Percentiles rank a stretch among this genome's conserved stretches.
Conservation (phyloP, 2,797 vertebrate genomes). For the Thaleichthys pacificus region DNA sequence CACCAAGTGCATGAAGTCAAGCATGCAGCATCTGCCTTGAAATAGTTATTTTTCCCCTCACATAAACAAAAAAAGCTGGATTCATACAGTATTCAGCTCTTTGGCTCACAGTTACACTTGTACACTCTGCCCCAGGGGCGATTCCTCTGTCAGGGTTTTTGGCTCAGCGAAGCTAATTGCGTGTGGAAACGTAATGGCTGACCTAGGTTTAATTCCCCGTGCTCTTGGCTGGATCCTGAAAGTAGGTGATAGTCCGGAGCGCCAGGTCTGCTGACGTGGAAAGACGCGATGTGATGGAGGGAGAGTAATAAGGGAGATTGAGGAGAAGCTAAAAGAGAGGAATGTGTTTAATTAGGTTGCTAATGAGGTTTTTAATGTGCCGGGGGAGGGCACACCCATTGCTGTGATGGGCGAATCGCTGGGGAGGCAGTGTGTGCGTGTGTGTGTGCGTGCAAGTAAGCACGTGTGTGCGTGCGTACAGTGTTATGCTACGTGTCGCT, state of each 20-base stretch:
- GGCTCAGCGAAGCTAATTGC: constrained; percentile 72
- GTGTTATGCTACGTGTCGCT: constrained; percentile 58
- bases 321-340: constrained; percentile 81
- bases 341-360: constrained; percentile 83
- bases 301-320: constrained; percentile 79
- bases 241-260: constrained; percentile 67
- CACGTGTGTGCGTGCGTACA: constrained; percentile 18
- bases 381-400: constrained; percentile 61
- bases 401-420: constrained; percentile 45
- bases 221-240: constrained; percentile 67
- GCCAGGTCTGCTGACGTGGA: constrained; percentile 67
- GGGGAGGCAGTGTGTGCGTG: constrained; percentile 17
- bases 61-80: constrained; percentile 41
- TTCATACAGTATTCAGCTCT: constrained; percentile 33
- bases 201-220: constrained; percentile 73
- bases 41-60: constrained; percentile 20
- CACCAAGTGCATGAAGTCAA: constrained; percentile 36
- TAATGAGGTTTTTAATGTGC: constrained; percentile 84
- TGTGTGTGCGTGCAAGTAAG: constrained; percentile 23
- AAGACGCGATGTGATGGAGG: constrained; percentile 75
- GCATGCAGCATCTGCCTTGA: constrained; percentile 22
- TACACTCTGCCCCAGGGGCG: constrained; percentile 51
- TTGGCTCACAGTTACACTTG: constrained; percentile 57
- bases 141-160: constrained; percentile 61
- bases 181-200: constrained; percentile 74